Percentiles rank a stretch among this genome's conserved stretches.
phyloP scores from a whole-genome alignment of 2,113 vertebrate species.

The Meriones unguiculatus region DNA sequence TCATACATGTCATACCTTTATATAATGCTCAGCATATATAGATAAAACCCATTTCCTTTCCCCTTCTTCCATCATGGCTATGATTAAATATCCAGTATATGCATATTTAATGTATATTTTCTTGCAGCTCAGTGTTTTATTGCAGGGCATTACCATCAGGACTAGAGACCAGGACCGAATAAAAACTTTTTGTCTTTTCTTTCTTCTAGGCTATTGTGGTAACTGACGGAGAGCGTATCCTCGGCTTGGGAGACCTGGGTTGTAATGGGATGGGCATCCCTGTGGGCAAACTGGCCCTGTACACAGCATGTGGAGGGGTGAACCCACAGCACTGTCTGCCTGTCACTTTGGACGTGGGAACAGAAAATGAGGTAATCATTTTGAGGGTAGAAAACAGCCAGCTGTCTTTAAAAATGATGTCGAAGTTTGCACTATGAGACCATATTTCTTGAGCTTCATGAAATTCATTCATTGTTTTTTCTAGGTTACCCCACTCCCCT shows the following conservation, averaged over 20 bases:
- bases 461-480: neutral
- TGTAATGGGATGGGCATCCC: constrained; percentile 99
- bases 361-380: constrained; percentile 94
- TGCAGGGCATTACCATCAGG: neutral
- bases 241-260: constrained; percentile 97
- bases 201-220: constrained; percentile 93
- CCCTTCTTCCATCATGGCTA: neutral
- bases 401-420: constrained; percentile 22
- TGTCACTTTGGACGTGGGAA: constrained; percentile 96
- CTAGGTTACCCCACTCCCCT: neutral
- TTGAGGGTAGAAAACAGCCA: neutral
- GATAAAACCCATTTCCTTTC: constrained; percentile 22
- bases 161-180: neutral
- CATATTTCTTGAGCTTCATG: constrained; percentile 2
- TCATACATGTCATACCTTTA: neutral
- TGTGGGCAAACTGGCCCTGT: constrained; percentile 97
- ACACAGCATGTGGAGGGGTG: constrained; percentile 96
- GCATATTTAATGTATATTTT: constrained; percentile 10
- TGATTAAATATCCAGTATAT: neutral
- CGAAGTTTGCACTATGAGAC: constrained; percentile 11
- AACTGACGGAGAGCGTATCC: constrained; percentile 97
- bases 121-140: constrained; percentile 45
- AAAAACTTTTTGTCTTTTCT: neutral
- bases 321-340: constrained; percentile 96
- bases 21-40: neutral